Evolutionary conservation across 2,113 vertebrate species (phyloP), one percentile per base, ranked within the genome.

Genomic region (Collichthys lucidus): DNA sequence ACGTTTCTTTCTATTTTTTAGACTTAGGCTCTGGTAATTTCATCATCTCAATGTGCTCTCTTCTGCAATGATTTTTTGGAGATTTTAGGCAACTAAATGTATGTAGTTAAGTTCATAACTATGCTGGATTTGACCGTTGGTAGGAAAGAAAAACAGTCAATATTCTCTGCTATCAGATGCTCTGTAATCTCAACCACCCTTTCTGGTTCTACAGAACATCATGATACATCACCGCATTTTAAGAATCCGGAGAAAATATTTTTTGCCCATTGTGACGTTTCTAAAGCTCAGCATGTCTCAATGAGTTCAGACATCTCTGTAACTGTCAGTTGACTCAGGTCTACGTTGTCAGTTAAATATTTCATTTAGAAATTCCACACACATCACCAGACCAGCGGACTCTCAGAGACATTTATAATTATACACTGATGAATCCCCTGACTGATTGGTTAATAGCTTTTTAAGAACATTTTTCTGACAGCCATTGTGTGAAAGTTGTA

Each of bases 371-470:
- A 57, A 74, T 57, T 75, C 40, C 26, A 79, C 29, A 69, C 63
- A 63, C 82, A 50, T 68, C 52, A 65, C 11, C n/a, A 65, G 60
- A 47, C 61, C 55, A 55, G 35, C 59, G 60, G 55, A 83, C 49
- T 31, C 50, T 31, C 22, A 31, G 29, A 77, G n/a, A 73, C n/a
- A 42, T 74, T 62, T n/a, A 53, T 69, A 84, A 83, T 80, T 73
- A 77, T 62, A 35, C 62, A 19, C 5, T 67, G 60, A 82, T 22
- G 31, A 42, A 29, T 82, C 47, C 55, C 22, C 22, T 79, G 76
- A 85, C 49, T 80, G 71, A 85, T 82, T 79, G 60, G 29, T 86
- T 74, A 78, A 78, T 82, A 61, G 44, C 83, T 72, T 64, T 65
- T 42, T 62, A 82, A 24, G 57, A 76, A 80, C 46, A 49, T 44